These are phyloP conservation scores for Sinocyclocheilus maitianheensis DNA, from an alignment of 2,113 vertebrate genomes.

Conservation along the genomic window DNA sequence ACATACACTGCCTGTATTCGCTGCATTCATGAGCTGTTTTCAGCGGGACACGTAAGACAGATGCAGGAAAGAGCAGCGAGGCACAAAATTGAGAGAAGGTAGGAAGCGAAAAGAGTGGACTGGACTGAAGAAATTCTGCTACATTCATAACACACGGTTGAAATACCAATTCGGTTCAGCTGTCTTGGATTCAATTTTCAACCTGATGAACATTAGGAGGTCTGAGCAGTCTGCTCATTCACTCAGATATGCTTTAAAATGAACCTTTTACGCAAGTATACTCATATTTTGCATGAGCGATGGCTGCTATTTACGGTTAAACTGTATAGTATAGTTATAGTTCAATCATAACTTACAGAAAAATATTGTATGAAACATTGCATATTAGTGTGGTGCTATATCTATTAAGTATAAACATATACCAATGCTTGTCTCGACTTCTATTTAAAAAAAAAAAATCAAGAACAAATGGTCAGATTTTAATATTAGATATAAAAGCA, in stretches of 20 bases:
- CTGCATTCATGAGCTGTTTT: slow-evolving; percentile 15
- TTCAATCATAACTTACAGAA: neutral
- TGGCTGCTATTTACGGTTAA: neutral
- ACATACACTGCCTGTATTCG: no score
- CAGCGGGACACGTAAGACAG: slow-evolving; percentile 26
- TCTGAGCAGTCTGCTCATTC: slow-evolving; percentile 1
- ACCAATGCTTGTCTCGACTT: neutral
- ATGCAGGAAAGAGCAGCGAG: slow-evolving; percentile 35
- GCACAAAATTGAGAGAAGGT: slow-evolving; percentile 43
- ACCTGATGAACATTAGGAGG: slow-evolving; percentile 45
- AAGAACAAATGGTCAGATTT: neutral
- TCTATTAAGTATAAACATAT: neutral
- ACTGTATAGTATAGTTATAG: neutral
- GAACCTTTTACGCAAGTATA: slow-evolving; percentile 8
- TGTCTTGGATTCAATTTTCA: slow-evolving; percentile 47
- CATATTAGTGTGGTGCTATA: neutral
- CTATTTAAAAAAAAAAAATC: no score
- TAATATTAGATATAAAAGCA: neutral
- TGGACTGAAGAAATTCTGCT: slow-evolving; percentile 23
- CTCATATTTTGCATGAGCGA: slow-evolving; percentile 21
- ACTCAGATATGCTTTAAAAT: slow-evolving; percentile 26
- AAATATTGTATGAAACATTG: neutral
- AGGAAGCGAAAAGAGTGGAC: slow-evolving; percentile 21
- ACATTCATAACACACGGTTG: slow-evolving; percentile 12
- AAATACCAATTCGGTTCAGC: slow-evolving; percentile 55